Base-by-base conservation (phyloP, 2,888 invertebrate genomes). In the Hydriomena furcata region DNA sequence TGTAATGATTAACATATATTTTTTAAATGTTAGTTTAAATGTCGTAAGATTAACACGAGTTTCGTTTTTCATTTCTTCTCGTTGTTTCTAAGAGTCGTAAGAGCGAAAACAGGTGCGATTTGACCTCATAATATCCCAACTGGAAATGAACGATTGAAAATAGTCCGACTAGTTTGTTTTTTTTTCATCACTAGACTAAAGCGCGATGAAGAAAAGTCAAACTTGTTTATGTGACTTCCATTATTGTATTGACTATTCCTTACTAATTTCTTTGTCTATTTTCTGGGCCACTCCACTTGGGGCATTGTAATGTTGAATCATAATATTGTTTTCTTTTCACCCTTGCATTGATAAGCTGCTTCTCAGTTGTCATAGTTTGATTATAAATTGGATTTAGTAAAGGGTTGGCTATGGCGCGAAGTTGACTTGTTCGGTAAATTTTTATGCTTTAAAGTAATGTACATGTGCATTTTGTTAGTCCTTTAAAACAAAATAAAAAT, bases 401-500 rank as follows among this genome's bases (percentile, higher is more conserved):
- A 66, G 61, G 63, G 57, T 66, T 68, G 32, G 46, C 41, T 66
- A 61, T 62, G 60, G 66, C 66, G 48, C 50, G 34, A 65, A 67
- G 62, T 68, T 70, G 60, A 64, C 32, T 64, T 52, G 56, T 67
- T 65, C 64, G 47, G 45, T 65, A 65, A 62, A 69, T 64, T 60
- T 61, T 63, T 66, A 69, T 72, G 76, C 76, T 81, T 81, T 76
- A 76, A 71, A 76, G 73, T 71, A 68, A 68, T 72, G 76, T 74
- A 78, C 70, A 70, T 79, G 71, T 82, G 78, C 78, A 82, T 84
- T 84, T 81, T 82, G 71, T 79, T 82, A 78, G 74, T 76, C 70
- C 68, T 76, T 63, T 78, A 73, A 70, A 69, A 66, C 62, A 57
- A 63, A 64, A 66, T 69, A 67, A 69, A 63, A 68, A 48, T 32